phyloP scores from a whole-genome alignment of 2,888 invertebrate species.

The Schizaphis graminum region DNA sequence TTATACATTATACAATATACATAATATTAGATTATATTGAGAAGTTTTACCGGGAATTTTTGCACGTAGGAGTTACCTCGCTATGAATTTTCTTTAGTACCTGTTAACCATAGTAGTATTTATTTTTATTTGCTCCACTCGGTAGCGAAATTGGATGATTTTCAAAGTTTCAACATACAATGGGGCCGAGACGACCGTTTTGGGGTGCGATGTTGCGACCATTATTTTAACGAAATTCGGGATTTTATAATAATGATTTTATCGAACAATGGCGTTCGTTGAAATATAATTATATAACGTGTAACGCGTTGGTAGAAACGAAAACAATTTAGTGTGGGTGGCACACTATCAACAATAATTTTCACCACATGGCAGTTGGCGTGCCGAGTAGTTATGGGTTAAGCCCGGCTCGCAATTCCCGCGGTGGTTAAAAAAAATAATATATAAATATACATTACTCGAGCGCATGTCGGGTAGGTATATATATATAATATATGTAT shows the following conservation, averaged over 20 bases:
- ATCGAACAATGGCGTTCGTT: neutral
- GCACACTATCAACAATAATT: conserved; percentile 14
- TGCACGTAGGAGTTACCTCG: neutral
- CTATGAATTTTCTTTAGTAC: neutral
- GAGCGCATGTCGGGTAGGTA: neutral
- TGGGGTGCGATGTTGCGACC: neutral
- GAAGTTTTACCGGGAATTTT: neutral
- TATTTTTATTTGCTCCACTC: neutral
- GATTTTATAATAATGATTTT: neutral
- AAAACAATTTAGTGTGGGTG: conserved; percentile 32
- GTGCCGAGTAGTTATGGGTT: conserved; percentile 33
- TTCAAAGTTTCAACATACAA: neutral
- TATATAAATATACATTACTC: neutral
- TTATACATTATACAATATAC: neutral
- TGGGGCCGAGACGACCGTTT: neutral
- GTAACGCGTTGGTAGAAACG: neutral
- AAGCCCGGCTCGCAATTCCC: neutral
- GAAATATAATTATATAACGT: neutral
- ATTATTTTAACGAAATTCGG: neutral
- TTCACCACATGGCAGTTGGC: conserved; percentile 9
- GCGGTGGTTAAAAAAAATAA: neutral
- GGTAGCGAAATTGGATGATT: neutral
- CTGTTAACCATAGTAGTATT: neutral
- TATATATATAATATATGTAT: neutral
- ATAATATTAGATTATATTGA: neutral